These are phyloP conservation scores for Mallateleia sp. DNA, from an alignment of 2,888 invertebrate species.

Conservation along the genomic window DNA sequence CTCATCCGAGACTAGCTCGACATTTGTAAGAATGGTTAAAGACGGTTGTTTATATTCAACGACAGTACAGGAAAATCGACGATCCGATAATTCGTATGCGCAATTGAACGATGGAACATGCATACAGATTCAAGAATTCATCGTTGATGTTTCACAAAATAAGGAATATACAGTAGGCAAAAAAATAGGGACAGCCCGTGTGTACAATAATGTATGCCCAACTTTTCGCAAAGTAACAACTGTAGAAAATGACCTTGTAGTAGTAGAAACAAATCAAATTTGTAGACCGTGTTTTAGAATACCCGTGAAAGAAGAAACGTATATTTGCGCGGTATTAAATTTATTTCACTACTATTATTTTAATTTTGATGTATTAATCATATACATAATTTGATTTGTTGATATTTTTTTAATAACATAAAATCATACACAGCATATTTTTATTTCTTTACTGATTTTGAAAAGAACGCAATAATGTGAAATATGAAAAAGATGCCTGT, in stretches of 20 bases:
- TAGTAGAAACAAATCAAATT: too few species aligned
- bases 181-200: too few species aligned
- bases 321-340: background rate
- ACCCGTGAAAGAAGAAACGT: background rate
- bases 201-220: too few species aligned
- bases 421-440: too few species aligned
- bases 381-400: too few species aligned
- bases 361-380: too few species aligned
- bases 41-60: slow-evolving; percentile 33
- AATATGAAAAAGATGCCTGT: too few species aligned
- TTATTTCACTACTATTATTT: slow-evolving; percentile 6
- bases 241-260: background rate
- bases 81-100: slow-evolving; percentile 34
- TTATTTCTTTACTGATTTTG: too few species aligned
- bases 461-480: too few species aligned
- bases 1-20: background rate
- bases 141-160: slow-evolving; percentile 3
- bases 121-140: slow-evolving; percentile 18
- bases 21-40: slow-evolving; percentile 17
- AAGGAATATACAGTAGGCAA: background rate
- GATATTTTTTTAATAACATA: too few species aligned
- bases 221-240: slow-evolving; percentile 1
- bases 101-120: background rate
- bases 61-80: slow-evolving; percentile 1
- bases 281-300: too few species aligned